Percentiles rank a stretch among this genome's conserved stretches.
Conservation (phyloP, 2,113 vertebrate genomes). For the Datnioides undecimradiatus region DNA sequence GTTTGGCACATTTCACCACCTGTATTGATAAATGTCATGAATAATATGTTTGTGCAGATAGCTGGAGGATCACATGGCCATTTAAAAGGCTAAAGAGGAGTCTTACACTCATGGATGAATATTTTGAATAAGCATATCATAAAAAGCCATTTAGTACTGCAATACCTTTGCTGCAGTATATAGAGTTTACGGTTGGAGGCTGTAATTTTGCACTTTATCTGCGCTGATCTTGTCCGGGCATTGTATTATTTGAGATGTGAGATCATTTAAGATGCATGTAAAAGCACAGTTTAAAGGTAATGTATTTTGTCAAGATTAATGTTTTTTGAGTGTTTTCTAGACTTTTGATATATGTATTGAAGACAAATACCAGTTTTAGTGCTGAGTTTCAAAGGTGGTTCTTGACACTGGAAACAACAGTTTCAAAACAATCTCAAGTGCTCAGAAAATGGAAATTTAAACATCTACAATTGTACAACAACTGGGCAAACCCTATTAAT, state of each 20-base stretch:
- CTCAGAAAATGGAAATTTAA: background rate
- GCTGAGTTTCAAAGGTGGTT: conserved; percentile 6
- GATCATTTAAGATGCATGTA: conserved; percentile 58
- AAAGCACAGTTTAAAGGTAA: conserved; percentile 50
- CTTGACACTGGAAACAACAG: background rate
- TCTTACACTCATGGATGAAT: conserved; percentile 15
- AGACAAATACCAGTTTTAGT: conserved; percentile 23
- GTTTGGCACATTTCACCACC: conserved; percentile 16
- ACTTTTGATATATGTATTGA: conserved; percentile 47
- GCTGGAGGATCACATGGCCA: background rate
- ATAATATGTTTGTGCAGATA: conserved; percentile 9
- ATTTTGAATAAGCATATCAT: conserved; percentile 22
- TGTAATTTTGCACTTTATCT: conserved; percentile 70
- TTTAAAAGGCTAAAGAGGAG: background rate
- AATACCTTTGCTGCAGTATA: conserved; percentile 42
- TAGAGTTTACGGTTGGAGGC: conserved; percentile 33
- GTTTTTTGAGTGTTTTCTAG: conserved; percentile 67
- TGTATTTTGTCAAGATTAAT: conserved; percentile 52
- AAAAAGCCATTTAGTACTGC: conserved; percentile 72
- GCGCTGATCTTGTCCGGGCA: conserved; percentile 40
- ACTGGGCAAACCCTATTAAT: background rate
- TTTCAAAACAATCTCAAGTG: conserved; percentile 12
- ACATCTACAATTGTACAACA: background rate
- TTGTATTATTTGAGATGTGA: conserved; percentile 47
- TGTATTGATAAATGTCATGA: conserved; percentile 5